phyloP scores from a whole-genome alignment of 2,888 invertebrate species.

The Pristionchus entomophagus region DNA sequence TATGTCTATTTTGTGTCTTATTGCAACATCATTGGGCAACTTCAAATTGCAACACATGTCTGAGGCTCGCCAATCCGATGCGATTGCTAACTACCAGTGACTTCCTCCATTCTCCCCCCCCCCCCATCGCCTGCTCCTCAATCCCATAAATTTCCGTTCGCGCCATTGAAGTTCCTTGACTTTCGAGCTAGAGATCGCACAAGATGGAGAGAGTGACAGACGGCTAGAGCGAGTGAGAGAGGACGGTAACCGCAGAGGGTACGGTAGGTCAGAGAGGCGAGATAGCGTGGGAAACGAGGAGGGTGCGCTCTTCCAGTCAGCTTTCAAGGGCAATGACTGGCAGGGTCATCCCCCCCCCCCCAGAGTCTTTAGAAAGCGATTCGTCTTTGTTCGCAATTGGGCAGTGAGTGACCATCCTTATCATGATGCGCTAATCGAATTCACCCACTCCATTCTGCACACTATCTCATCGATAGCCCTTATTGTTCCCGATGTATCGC shows the following conservation, averaged over 20 bases:
- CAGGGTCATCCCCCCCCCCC: not conserved
- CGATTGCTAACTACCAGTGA: no score
- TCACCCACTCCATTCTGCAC: no score
- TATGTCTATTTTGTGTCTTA: no score
- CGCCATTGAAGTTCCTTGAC: slow-evolving; percentile 19
- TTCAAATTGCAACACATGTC: no score
- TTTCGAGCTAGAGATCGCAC: not conserved
- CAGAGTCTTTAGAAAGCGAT: slow-evolving; percentile 27
- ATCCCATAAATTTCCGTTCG: slow-evolving; percentile 23
- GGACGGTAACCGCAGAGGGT: not conserved
- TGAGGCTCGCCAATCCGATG: no score
- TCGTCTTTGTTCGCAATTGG: not conserved
- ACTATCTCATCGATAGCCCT: no score
- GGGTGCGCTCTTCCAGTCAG: not conserved
- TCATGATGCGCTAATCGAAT: no score
- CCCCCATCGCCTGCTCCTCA: not conserved
- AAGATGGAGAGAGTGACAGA: no score
- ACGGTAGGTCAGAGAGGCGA: not conserved
- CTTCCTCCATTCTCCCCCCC: not conserved
- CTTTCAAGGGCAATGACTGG: not conserved
- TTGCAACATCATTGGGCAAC: no score
- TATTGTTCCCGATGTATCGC: no score
- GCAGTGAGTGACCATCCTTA: no score
- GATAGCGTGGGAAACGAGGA: not conserved
- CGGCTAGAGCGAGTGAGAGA: not conserved